phyloP scores from a whole-genome alignment of 2,888 invertebrate species.

The Apamea monoglypha region DNA sequence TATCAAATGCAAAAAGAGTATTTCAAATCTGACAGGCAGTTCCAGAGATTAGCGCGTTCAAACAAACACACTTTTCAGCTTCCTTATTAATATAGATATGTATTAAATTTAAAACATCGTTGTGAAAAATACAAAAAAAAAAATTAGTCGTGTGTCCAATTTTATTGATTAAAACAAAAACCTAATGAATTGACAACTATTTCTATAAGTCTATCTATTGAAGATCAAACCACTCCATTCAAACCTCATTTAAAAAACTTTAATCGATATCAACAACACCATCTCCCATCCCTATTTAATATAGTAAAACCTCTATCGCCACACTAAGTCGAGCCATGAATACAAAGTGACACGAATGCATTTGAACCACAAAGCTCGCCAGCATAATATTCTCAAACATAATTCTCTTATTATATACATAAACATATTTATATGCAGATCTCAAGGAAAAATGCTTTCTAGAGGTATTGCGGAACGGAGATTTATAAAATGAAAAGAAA shows the following conservation, averaged over 20 bases:
- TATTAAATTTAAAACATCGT: neutral
- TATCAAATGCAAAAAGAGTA: too few species aligned
- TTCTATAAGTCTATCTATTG: neutral
- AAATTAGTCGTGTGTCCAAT: too few species aligned
- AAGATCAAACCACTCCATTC: neutral
- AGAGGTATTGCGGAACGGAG: conserved; percentile 18
- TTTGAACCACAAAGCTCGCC: conserved; percentile 54
- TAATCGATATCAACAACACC: conserved; percentile 48
- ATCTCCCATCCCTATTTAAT: conserved; percentile 64
- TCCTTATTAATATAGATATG: too few species aligned
- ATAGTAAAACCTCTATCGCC: conserved; percentile 65
- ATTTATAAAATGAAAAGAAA: conserved; percentile 33
- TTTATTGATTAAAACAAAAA: neutral
- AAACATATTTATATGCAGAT: conserved; percentile 60
- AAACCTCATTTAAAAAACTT: neutral
- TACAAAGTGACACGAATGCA: conserved; percentile 70
- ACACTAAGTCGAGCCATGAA: conserved; percentile 70
- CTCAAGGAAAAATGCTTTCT: conserved; percentile 12
- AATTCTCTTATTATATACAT: conserved; percentile 57
- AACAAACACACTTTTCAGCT: too few species aligned
- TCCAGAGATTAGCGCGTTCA: too few species aligned
- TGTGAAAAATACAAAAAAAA: neutral
- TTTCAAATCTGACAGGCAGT: too few species aligned
- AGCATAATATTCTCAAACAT: conserved; percentile 49
- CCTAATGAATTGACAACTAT: too few species aligned